Evolutionary conservation across 2,888 invertebrate species (phyloP), one percentile per base, ranked within the genome.

Genomic region (Busseola fusca): DNA sequence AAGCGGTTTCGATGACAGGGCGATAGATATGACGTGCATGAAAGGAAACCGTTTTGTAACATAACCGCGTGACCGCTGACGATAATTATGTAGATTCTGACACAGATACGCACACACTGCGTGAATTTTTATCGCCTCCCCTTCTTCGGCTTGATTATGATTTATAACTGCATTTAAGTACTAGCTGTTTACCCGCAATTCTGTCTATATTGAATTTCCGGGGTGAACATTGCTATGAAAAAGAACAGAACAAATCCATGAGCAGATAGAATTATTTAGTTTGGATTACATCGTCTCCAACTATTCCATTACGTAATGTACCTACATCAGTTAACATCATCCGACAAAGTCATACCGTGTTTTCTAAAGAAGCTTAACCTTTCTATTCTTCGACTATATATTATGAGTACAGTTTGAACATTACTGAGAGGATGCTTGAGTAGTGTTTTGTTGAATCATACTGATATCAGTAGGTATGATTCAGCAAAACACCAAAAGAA

Each of bases 61-160:
- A 69, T 72, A 74, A 76, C 64, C 72, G 71, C 65, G 72, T 82
- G 85, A 82, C 83, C 78, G 76, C 69, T 72, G 74, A 59, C 65
- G 72, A 74, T 86, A 81, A 77, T 70, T 84, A 82, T 82, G 85
- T 78, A 81, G 76, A 83, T 81, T 78, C 74, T 81, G 85, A 81
- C 86, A 85, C 67, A 86, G 75, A 82, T 86, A 80, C 69, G 68
- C 66, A 74, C 58, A 66, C 69, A 67, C 56, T 64, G 58, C 45
- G 65, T 67, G 64, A 73, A 68, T 69, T 64, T 64, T 73, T 75
- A 79, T 80, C 75, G 71, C 52, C 69, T 69, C 21, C 50, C 76
- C 75, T 74, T 72, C 64, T 76, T 72, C 54, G 59, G 60, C 60
- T 72, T 64, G 42, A 56, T 64, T 80, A 70, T 79, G 54, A 73